Evolutionary conservation across 2,113 vertebrate species (phyloP).

Genomic region (Halichoeres trimaculatus): DNA sequence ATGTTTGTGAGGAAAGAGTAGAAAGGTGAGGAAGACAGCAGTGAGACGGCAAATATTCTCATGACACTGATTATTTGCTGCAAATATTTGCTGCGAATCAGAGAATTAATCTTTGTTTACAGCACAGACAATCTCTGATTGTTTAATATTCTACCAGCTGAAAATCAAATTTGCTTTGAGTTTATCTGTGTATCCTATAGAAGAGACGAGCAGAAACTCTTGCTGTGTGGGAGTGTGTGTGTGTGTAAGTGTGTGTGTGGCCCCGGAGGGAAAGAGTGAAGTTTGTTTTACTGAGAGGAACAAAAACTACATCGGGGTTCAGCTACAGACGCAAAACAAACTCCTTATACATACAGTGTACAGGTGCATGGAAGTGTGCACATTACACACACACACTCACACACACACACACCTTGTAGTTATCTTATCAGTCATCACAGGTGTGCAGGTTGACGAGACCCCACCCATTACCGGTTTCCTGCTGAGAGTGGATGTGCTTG

Average conservation of each 20-base stretch:
- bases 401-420: constrained; percentile 25
- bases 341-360: background rate
- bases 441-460: constrained; percentile 44
- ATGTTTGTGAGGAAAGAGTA: constrained; percentile 17
- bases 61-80: constrained; percentile 74
- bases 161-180: constrained; percentile 45
- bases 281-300: constrained; percentile 3
- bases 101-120: constrained; percentile 66
- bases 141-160: constrained; percentile 57
- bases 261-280: background rate
- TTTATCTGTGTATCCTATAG: background rate
- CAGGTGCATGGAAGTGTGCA: constrained; percentile 9
- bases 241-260: background rate
- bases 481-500: background rate
- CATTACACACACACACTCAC: background rate
- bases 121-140: constrained; percentile 59
- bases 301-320: background rate
- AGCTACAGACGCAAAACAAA: background rate
- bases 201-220: background rate
- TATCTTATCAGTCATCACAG: constrained; percentile 68
- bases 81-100: constrained; percentile 79
- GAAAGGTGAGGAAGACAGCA: constrained; percentile 26
- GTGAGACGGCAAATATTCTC: constrained; percentile 63
- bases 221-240: background rate
- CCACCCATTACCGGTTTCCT: constrained; percentile 48